Base-by-base conservation (phyloP, 2,113 vertebrate species). In the Neomonachus schauinslandi region DNA sequence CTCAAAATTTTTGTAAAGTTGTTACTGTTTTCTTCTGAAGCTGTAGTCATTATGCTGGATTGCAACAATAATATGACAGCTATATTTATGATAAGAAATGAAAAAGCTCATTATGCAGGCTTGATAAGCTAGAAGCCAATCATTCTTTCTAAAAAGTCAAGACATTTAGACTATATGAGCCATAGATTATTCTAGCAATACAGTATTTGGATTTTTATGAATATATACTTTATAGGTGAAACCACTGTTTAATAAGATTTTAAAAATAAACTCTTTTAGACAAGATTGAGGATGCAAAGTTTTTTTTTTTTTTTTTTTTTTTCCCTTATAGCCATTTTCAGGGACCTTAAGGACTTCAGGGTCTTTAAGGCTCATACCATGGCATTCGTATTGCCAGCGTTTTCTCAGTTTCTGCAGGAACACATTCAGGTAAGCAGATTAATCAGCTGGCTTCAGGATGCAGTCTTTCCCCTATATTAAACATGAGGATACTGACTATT, bases 1-100 rank as follows among this genome's bases (percentile, higher is more conserved):
- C 95, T 95, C 22, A 79, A 74, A 92, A 91, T 42, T 84, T 97
- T 86, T 96, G 28, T 95, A 84, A 93, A 95, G 61, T 51, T 39
- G 14, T 83, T 69, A 79, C 46, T 88, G 4, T 94, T 92, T 71
- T 79, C 8, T 96, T 91, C 76, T 76, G 13, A 91, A 91, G 79
- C 19, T 77, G 0, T 63, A 18, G 55, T 55, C 28, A 12, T 71
- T 63, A 72, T n/a, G 61, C 39, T 81, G 36, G 26, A 28, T 74
- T 95, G 12, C 69, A 80, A 51, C 26, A 74, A 59, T 79, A 79
- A 69, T 85, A 26, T 82, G 59, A 76, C 10, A 92, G 31, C 46
- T 69, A 15, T 77, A 33, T 84, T 51, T 94, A 36, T 87, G 63
- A 74, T 88, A 77, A 72, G 86, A 97, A 93, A 53, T 96, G 59